Evolutionary conservation across 2,888 invertebrate species (phyloP), one percentile per base, ranked within the genome.

Genomic region (Eupelmus urozonus): DNA sequence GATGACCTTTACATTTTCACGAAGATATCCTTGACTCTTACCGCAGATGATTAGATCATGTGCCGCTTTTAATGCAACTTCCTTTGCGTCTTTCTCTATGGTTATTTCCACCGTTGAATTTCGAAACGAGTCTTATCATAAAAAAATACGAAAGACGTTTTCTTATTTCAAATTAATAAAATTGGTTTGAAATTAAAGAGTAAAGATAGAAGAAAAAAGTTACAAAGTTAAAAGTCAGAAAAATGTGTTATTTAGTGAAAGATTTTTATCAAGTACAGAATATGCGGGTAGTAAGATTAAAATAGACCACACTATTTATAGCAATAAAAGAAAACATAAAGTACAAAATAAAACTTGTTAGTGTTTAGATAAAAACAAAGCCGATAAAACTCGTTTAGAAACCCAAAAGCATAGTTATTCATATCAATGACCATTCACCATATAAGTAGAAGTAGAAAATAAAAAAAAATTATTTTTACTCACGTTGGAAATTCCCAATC

Each of bases 401-500:
- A 63, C 53, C 3, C 20, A 20, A 53, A 20, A 4, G 2, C 53
- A 53, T 18, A 34, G 18, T n/a, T 18, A 18, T 34, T 60, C 1
- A 60, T 60, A 7, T 60, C n/a, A 18, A 60, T n/a, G n/a, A n/a
- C n/a, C n/a, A n/a, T n/a, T n/a, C n/a, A n/a, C n/a, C n/a, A n/a
- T n/a, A n/a, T n/a, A n/a, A n/a, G n/a, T n/a, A n/a, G n/a, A n/a
- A n/a, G n/a, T n/a, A n/a, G n/a, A n/a, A n/a, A n/a, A n/a, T 16
- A 16, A 45, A 16, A 13, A 13, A 45, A 45, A 45, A 23, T 42
- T 29, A 18, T 53, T 34, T 2, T 53, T 5, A 72, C 80, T 80
- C 81, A 87, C 87, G 70, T 78, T 86, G 80, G 72, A 80, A 87
- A 73, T 83, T 84, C 62, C 94, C 94, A 73, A 94, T 92, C 78